A percentile compares a stretch with the other conserved stretches of the same genome.
phyloP scores from a whole-genome alignment of 2,113 vertebrate species.

The Chelonoidis abingdonii region DNA sequence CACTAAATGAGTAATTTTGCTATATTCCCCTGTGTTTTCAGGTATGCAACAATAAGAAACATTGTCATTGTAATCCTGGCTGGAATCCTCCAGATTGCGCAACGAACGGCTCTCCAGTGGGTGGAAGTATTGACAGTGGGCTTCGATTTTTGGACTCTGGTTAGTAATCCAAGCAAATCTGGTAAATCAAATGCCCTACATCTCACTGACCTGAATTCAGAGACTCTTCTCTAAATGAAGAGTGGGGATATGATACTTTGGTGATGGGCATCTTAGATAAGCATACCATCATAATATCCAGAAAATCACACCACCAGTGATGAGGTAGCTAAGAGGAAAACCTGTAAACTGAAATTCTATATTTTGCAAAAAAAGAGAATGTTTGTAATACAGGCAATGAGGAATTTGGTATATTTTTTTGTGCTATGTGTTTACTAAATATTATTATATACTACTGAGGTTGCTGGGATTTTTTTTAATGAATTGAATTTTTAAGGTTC shows the following conservation, averaged over 20 bases:
- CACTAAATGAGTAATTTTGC: not conserved
- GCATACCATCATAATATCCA: not conserved
- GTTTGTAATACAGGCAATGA: not conserved
- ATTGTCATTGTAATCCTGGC: constrained; percentile 48
- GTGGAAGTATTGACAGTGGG: not conserved
- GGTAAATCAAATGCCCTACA: rapidly evolving
- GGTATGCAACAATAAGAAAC: constrained; percentile 56
- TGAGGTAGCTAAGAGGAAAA: not conserved
- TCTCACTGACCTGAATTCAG: rapidly evolving
- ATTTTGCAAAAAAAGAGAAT: not conserved
- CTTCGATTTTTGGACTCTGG: rapidly evolving
- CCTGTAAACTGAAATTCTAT: not conserved
- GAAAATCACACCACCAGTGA: not conserved
- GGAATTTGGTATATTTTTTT: not conserved
- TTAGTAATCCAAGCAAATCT: not conserved
- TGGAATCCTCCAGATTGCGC: constrained; percentile 58
- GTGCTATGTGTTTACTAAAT: not conserved
- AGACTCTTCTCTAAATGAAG: not conserved
- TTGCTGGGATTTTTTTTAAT: too few relatives aligned
- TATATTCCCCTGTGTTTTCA: not conserved
- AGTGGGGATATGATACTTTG: not conserved
- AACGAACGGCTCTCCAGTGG: rapidly evolving
- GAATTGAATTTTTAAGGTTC: too few relatives aligned
- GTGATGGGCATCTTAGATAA: not conserved
- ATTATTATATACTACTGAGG: too few relatives aligned